Evolutionary conservation across 64 coral and sea anemone species (phyloP), one percentile per base, ranked within the genome.

Genomic region (Dendrophyllia cribrosa): DNA sequence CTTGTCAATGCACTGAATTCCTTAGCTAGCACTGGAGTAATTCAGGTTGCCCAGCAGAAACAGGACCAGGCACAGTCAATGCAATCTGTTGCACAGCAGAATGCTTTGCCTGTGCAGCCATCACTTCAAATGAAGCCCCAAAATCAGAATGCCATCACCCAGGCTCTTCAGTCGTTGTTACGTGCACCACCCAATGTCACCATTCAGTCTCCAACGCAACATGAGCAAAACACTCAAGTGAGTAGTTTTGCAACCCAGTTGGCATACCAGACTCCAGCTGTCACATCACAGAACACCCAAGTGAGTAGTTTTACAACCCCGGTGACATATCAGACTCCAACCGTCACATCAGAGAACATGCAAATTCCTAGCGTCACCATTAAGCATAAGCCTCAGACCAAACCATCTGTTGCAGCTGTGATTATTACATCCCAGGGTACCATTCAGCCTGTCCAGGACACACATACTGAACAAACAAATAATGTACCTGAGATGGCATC

Each of bases 81-180:
- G 53, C 53, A 56, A 56, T 9, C 72, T 50, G 46, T 65, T 51
- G 44, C 48, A 7, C 80, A 84, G 7, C 80, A 66, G 19, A 84
- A 84, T 51, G 10, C 60, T 68, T 45, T 59, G 20, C 59, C 80
- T 22, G 8, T 45, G 16, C 80, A 63, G 20, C 80, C 80, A n/a
- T 84, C 80, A n/a, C 80, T 84, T 50, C 80, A 84, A 51, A 84
- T 84, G 80, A 84, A 84, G 43, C 80, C 80, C 43, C 62, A 84
- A 67, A 84, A 84, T 84, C 80, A 84, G 47, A 84, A 84, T 23
- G 80, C 61, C 19, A 67, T 84, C 80, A 84, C 61, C 22, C 80
- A 84, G 46, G 80, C 80, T 15, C 45, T 84, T 9, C 80, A 84
- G 80, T 84, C 80, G 1, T 24, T 84, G 8, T 21, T 84, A 13